Evolutionary conservation across 2,113 vertebrate genomes (phyloP).

Genomic region (Hemiscyllium ocellatum): DNA sequence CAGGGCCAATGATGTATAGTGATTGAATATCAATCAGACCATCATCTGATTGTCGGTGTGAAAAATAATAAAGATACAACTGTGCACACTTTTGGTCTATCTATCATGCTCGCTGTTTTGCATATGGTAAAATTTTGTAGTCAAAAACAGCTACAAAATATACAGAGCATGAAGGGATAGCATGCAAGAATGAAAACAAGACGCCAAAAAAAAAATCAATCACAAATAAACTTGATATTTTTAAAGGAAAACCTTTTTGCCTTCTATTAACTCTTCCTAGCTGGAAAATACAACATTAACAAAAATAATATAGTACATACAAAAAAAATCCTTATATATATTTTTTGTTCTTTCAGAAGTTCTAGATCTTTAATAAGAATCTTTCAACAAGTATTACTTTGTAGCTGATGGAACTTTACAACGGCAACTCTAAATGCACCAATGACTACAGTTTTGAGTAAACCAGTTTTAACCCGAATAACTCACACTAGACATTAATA

Average conservation of each 20-base stretch:
- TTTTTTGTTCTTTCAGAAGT: background rate
- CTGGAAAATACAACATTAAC: background rate
- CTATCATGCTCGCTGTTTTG: background rate
- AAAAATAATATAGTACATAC: background rate
- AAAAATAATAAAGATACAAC: conserved; percentile 19
- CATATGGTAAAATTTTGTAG: conserved; percentile 11
- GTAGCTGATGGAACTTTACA: background rate
- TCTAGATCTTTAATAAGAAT: background rate
- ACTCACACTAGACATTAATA: background rate
- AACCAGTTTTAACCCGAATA: background rate
- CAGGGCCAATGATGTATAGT: conserved; percentile 27
- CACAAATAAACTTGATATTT: background rate
- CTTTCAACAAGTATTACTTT: background rate
- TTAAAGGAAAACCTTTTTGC: background rate
- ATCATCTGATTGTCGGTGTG: background rate
- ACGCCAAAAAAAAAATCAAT: too few species aligned
- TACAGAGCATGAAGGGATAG: background rate
- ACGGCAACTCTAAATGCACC: background rate
- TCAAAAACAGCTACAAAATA: background rate
- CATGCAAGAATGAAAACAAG: conserved; percentile 16
- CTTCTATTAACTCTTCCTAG: background rate
- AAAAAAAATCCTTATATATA: background rate
- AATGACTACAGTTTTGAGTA: background rate
- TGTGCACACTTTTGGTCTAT: background rate
- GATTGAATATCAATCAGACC: conserved; percentile 18